Evolutionary conservation across 2,888 invertebrate genomes (phyloP).

Genomic region (Tinea trinotella): DNA sequence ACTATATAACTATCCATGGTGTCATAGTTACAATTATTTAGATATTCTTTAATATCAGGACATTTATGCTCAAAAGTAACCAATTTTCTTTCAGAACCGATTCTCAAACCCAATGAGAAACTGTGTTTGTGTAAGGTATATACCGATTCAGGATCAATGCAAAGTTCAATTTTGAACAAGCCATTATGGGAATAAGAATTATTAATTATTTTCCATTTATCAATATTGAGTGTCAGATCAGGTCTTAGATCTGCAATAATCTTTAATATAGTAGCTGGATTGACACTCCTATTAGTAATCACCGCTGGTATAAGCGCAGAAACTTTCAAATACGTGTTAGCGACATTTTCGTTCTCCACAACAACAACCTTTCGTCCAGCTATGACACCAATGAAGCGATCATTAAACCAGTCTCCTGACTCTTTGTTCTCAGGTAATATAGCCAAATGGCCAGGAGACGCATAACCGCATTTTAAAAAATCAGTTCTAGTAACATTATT

Average conservation of each 20-base stretch:
- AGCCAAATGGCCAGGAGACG: conserved; percentile 43
- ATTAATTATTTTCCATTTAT: conserved; percentile 37
- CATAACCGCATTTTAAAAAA: conserved; percentile 48
- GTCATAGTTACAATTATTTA: conserved; percentile 29
- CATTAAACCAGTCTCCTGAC: conserved; percentile 43
- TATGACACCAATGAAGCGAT: conserved; percentile 40
- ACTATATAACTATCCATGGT: conserved; percentile 46
- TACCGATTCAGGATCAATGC: conserved; percentile 48
- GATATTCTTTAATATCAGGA: background rate
- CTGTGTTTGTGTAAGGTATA: conserved; percentile 25
- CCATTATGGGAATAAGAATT: background rate
- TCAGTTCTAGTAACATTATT: conserved; percentile 36
- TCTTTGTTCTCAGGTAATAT: conserved; percentile 47
- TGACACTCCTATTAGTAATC: background rate
- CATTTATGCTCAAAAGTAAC: background rate
- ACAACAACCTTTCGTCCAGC: conserved; percentile 36
- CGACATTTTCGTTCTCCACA: conserved; percentile 33
- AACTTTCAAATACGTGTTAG: background rate
- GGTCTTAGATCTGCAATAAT: conserved; percentile 40
- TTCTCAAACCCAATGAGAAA: conserved; percentile 39
- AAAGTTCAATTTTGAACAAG: conserved; percentile 20
- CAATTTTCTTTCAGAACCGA: background rate
- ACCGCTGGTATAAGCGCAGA: background rate
- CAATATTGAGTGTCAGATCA: conserved; percentile 46
- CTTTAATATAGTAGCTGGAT: conserved; percentile 29